Percentiles rank a stretch among this genome's conserved stretches.
phyloP scores from a whole-genome alignment of 2,888 invertebrate genomes.

The Apamea crenata region DNA sequence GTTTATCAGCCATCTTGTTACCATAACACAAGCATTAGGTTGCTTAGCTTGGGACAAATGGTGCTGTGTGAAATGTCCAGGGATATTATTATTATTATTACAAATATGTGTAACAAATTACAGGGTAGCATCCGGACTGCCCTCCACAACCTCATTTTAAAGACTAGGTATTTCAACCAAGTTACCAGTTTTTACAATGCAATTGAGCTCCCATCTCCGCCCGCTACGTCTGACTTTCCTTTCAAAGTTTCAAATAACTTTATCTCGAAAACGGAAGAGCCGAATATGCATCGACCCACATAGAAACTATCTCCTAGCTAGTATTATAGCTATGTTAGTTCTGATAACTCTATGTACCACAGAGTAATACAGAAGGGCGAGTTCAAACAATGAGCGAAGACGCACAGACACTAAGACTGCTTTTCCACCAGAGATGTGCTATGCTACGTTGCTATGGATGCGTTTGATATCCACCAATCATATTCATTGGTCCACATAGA shows the following conservation, averaged over 20 bases:
- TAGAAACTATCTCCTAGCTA: conserved; percentile 14
- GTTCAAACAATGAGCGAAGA: not conserved
- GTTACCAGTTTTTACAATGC: not conserved
- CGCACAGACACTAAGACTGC: too few relatives aligned
- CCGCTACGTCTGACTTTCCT: not conserved
- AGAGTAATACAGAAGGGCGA: not conserved
- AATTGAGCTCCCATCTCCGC: not conserved
- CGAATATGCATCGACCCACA: conserved; percentile 33
- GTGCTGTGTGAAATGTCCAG: too few relatives aligned
- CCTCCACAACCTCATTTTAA: not conserved
- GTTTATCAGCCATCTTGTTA: too few relatives aligned
- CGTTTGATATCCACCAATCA: too few relatives aligned
- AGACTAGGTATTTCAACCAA: not conserved
- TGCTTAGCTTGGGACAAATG: too few relatives aligned
- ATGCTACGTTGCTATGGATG: too few relatives aligned
- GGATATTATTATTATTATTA: too few relatives aligned
- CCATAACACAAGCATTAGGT: too few relatives aligned
- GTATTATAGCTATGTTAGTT: conserved; percentile 2
- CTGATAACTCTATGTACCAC: not conserved
- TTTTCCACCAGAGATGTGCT: too few relatives aligned
- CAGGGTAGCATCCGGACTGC: not conserved
- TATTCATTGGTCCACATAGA: too few relatives aligned
- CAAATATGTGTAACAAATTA: too few relatives aligned
- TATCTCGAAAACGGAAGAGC: not conserved
- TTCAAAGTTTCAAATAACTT: conserved; percentile 27